Conservation (phyloP, 37 sponge, comb jelly and placozoan species). For the Ianthella basta region DNA sequence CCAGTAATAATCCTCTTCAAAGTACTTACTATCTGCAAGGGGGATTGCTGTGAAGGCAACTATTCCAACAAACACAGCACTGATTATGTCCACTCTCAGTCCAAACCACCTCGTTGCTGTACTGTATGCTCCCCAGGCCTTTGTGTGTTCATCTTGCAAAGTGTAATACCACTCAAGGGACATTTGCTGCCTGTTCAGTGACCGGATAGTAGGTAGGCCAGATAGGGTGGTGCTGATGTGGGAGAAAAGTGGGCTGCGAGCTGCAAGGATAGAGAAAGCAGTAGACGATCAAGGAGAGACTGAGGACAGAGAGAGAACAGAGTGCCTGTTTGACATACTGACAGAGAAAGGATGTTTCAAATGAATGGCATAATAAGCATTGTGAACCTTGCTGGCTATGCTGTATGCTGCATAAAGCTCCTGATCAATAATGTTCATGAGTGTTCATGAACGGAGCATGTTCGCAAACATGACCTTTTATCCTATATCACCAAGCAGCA, state of each 20-base stretch:
- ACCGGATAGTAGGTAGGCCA: slow-evolving; percentile 76
- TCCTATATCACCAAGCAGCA: too few species aligned
- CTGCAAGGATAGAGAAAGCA: slow-evolving; percentile 34
- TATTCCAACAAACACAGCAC: slow-evolving; percentile 49
- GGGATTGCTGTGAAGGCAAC: slow-evolving; percentile 66
- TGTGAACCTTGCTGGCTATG: too few species aligned
- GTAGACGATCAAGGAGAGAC: too few species aligned
- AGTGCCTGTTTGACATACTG: too few species aligned
- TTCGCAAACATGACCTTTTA: too few species aligned
- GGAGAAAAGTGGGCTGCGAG: slow-evolving; percentile 87
- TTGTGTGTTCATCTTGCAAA: slow-evolving; percentile 61
- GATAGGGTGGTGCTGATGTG: slow-evolving; percentile 77
- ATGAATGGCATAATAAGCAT: too few species aligned
- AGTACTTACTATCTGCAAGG: slow-evolving; percentile 31
- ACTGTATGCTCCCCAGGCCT: slow-evolving; percentile 74
- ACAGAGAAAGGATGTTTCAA: too few species aligned
- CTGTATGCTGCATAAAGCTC: too few species aligned
- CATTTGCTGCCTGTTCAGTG: slow-evolving; percentile 39
- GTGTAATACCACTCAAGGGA: slow-evolving; percentile 41
- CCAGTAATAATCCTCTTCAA: too few species aligned
- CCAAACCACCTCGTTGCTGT: slow-evolving; percentile 75
- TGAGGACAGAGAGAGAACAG: too few species aligned
- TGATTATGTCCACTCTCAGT: slow-evolving; percentile 67
- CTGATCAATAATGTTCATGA: too few species aligned
- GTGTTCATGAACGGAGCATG: too few species aligned